Evolutionary conservation across 2,113 vertebrate species (phyloP).

Genomic region (Cryptotis parvus): DNA sequence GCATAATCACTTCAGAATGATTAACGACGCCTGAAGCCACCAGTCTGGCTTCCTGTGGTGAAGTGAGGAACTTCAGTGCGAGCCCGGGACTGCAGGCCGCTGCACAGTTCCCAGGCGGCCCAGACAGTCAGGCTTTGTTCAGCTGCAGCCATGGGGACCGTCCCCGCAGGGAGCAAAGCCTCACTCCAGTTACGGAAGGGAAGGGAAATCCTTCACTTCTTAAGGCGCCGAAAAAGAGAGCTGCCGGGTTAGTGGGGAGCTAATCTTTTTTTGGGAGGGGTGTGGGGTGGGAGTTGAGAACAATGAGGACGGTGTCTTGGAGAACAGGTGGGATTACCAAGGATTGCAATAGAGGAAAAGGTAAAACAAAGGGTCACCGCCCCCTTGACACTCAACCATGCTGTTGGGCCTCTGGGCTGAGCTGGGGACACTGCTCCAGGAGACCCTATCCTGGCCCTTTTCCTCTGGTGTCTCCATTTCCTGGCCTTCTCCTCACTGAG

Average conservation of each 20-base stretch:
- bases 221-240: conserved; percentile 64
- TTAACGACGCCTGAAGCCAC: conserved; percentile 86
- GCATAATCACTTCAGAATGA: conserved; percentile 86
- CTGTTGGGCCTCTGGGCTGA: background rate
- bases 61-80: conserved; percentile 73
- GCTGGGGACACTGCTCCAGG: conserved; percentile 6
- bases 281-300: background rate
- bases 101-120: conserved; percentile 76
- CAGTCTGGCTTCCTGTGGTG: conserved; percentile 83
- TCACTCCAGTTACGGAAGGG: conserved; percentile 44
- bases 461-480: background rate
- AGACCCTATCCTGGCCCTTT: background rate
- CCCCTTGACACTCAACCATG: background rate
- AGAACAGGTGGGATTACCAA: conserved; percentile 68
- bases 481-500: background rate
- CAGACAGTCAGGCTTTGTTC: conserved; percentile 85
- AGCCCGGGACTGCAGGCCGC: conserved; percentile 84
- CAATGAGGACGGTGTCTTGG: conserved; percentile 57
- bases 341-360: conserved; percentile 15
- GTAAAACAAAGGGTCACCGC: conserved; percentile 47
- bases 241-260: background rate
- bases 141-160: conserved; percentile 57
- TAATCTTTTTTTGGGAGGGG: background rate
- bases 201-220: conserved; percentile 57
- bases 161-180: conserved; percentile 56